phyloP scores from a whole-genome alignment of 2,797 vertebrate genomes.

The Hoplostethus mediterraneus region DNA sequence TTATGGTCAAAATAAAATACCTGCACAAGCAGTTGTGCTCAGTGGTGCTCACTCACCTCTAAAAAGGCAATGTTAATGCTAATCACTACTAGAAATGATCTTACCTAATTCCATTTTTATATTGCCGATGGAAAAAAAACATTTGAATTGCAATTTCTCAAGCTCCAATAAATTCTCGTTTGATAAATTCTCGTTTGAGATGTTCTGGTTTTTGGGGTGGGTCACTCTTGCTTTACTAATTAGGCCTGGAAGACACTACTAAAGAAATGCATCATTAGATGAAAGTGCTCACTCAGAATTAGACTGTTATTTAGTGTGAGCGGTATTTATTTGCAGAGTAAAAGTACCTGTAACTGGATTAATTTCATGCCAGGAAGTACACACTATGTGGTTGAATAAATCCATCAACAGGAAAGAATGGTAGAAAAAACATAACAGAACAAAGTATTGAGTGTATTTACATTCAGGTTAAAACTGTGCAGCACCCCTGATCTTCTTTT shows the following conservation, averaged over 20 bases:
- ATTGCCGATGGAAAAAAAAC: background rate
- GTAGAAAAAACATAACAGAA: constrained; percentile 24
- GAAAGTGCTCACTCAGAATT: background rate
- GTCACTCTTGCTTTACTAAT: background rate
- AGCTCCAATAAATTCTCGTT: constrained; percentile 1
- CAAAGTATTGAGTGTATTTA: constrained; percentile 52
- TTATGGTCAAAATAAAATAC: constrained; percentile 32
- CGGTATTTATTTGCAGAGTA: constrained; percentile 31
- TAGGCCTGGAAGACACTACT: background rate
- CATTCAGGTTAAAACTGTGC: constrained; percentile 42
- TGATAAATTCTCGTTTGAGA: background rate
- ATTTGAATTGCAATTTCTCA: background rate
- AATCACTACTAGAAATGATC: too few species aligned
- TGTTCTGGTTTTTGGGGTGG: background rate
- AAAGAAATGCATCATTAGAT: constrained; percentile 17
- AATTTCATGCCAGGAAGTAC: background rate
- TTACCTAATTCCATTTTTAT: constrained; percentile 5
- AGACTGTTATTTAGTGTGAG: constrained; percentile 11
- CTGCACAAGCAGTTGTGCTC: constrained; percentile 39
- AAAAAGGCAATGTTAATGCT: background rate
- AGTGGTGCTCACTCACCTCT: constrained; percentile 23
- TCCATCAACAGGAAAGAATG: constrained; percentile 26
- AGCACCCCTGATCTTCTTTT: constrained; percentile 35
- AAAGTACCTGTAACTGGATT: background rate
- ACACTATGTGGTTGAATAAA: constrained; percentile 25